Evolutionary conservation across 2,797 vertebrate genomes (phyloP).

Genomic region (Smutsia gigantea): DNA sequence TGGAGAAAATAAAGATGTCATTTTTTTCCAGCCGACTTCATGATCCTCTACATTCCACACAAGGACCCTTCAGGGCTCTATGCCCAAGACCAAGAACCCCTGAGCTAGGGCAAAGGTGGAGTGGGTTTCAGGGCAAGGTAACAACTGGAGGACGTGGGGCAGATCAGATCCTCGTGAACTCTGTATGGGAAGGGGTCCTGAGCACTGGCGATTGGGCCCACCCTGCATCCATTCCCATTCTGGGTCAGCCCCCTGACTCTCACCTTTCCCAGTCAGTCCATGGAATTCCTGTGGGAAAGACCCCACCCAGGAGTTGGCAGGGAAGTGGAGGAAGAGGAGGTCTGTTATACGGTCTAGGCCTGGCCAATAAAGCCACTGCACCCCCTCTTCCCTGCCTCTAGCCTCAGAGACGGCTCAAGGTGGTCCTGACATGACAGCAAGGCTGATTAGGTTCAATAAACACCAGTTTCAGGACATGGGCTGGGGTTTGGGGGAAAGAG

Average conservation of each 20-base stretch:
- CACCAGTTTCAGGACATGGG: background rate
- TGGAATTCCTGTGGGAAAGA: background rate
- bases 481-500: background rate
- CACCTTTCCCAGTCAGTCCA: background rate
- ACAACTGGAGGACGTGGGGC: background rate
- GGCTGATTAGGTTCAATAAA: background rate
- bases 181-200: background rate
- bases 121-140: background rate
- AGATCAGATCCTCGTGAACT: background rate
- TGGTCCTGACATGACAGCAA: background rate
- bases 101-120: background rate
- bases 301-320: background rate
- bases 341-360: background rate
- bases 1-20: slow-evolving; percentile 4
- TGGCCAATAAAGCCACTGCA: background rate
- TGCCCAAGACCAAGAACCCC: background rate
- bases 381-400: background rate
- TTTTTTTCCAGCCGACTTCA: background rate
- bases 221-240: background rate
- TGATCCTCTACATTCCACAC: background rate
- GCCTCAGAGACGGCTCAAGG: background rate
- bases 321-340: too few relatives aligned
- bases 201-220: background rate
- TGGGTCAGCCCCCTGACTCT: background rate
- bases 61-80: background rate